Conservation (phyloP, 2,113 vertebrate genomes). For the Zosterops borbonicus region DNA sequence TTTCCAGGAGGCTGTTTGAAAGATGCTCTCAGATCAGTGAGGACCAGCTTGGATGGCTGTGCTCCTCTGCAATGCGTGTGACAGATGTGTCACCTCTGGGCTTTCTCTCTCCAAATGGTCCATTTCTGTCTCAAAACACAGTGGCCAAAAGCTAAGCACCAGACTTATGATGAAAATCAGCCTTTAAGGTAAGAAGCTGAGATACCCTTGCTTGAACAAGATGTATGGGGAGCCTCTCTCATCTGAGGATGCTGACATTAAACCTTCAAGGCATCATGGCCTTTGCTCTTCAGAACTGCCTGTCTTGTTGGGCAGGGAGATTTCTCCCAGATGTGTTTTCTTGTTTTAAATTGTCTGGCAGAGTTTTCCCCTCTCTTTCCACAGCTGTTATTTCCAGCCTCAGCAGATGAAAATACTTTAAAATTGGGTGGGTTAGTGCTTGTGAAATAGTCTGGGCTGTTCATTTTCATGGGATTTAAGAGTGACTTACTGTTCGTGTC, state of each 20-base stretch:
- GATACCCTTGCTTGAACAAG: neutral
- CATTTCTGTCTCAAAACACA: conserved; percentile 1
- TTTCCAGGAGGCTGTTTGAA: neutral
- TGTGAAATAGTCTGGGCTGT: neutral
- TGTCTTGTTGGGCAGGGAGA: neutral
- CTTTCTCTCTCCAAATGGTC: neutral
- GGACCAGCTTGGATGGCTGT: neutral
- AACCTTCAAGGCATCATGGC: neutral
- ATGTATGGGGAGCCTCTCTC: neutral
- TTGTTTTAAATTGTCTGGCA: neutral
- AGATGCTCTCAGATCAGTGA: neutral
- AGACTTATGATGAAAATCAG: neutral
- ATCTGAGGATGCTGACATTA: neutral
- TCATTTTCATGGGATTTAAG: neutral
- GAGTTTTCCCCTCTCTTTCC: neutral
- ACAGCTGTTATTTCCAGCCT: neutral
- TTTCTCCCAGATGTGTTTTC: neutral
- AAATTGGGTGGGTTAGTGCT: neutral
- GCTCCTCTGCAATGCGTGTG: fast-evolving
- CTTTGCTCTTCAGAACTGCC: neutral
- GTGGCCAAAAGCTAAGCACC: neutral
- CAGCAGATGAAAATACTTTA: neutral
- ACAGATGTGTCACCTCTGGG: neutral
- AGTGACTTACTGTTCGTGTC: neutral
- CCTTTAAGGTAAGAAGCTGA: neutral